Base-by-base conservation (phyloP, 2,797 vertebrate species). In the Tokudaia tokunoshimensis region DNA sequence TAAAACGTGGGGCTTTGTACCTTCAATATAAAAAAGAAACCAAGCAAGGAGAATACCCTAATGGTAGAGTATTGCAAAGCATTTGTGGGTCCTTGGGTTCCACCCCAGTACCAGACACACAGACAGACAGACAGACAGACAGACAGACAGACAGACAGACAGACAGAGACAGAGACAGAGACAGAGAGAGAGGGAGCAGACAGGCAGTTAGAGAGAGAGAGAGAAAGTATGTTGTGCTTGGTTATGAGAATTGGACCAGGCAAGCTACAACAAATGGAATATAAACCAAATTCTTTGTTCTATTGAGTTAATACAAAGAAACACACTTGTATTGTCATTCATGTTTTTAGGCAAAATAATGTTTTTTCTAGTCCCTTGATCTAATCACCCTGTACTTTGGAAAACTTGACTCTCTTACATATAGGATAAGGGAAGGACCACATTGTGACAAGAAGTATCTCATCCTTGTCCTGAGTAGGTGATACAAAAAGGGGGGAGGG, bases 311-410 rank as follows among this genome's bases (percentile, higher is more conserved):
- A 76, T 89, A 67, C 96, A 92, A 4, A 95, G 95, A 97, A 98
- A 97, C 97, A 97, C 98, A 98, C 98, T 98, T 98, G 98, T 98
- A 99, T 98, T 98, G 96, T 96, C 97, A 96, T 44, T 97, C 94
- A 87, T 96, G 96, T 98, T 98, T 97, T 97, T 65, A 82, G 94
- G 96, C 96, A 37, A 7, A 97, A 95, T 44, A 98, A 97, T 96
- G 96, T 97, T 96, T 96, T 96, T 94, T 3, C 93, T 89, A 70
- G 95, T 98, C 94, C 97, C 94, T 97, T 98, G 94, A 98, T 96
- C 78, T 96, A 70, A 74, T 93, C 26, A 76, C 89, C 95, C 29
- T 0, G 79, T 92, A 96, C 79, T 81, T 0, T 0, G 1, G 78
- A 7, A 97, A 89, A 91, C 11, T 67, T 50, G n/a, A 41, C 31